Base-by-base conservation (phyloP, 1,140 invertebrate genomes). In the Lepidostoma basale region DNA sequence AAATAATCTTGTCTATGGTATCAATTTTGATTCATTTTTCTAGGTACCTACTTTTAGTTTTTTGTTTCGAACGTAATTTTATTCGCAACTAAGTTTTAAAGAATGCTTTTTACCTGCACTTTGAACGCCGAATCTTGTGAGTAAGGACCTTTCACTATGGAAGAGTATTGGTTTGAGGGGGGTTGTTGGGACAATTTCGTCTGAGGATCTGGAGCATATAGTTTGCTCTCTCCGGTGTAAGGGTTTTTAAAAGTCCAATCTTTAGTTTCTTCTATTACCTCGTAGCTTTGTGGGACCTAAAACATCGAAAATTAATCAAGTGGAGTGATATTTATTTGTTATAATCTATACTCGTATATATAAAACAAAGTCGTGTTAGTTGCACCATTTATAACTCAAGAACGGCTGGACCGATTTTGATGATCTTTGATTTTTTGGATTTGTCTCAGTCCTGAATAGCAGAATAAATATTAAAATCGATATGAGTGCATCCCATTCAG, bases 251-350 rank as follows among this genome's bases (percentile, higher is more conserved):
- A 63, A 22, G 75, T 76, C 70, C 81, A 77, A 54, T 79, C 77
- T 73, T 78, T 83, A 20, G 77, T 79, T 25, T 78, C 76, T 75
- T 84, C 83, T 9, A 79, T 78, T 10, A 83, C 83, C 76, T 81
- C 80, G 69, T 84, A 84, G 18, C 44, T 69, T 20, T 72, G 56
- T 4, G 56, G 25, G n/a, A 47, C 45, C 59, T 33, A 39, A 12
- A 69, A 45, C 67, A n/a, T n/a, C 68, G 23, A 54, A 56, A 62
- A 47, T 14, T 47, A 9, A 39, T n/a, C 6, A 12, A 2, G 5
- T 36, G 33, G 33, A 36, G 14, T 36, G 2, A 36, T 12, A 36
- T 12, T 36, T 9, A 36, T 36, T 36, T 36, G 33, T n/a, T n/a
- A n/a, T n/a, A n/a, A n/a, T n/a, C n/a, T n/a, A n/a, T n/a, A n/a